A percentile compares a stretch with the other conserved stretches of the same genome.
These are phyloP conservation scores for Anniella stebbinsi DNA, from an alignment of 2,797 vertebrate species.

Conservation along the genomic window DNA sequence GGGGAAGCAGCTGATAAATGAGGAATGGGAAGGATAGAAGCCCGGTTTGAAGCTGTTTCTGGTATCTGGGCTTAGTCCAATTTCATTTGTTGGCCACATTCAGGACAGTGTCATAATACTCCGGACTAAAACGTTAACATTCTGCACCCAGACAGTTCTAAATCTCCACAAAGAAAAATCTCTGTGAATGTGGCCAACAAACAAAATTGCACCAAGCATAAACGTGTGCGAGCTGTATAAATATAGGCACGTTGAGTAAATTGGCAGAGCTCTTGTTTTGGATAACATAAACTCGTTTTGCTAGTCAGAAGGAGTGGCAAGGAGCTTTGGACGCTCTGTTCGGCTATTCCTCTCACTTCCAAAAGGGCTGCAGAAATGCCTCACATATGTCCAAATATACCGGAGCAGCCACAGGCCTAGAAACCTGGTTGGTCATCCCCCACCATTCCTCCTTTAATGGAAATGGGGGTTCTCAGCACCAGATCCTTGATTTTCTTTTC, in stretches of 20 bases:
- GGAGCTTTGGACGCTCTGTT: not conserved
- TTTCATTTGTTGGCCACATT: constrained; percentile 52
- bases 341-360: not conserved
- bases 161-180: not conserved
- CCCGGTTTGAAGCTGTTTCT: constrained; percentile 59
- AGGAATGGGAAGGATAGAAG: constrained; percentile 51
- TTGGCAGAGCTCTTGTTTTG: not conserved
- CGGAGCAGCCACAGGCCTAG: not conserved
- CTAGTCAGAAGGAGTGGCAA: not conserved
- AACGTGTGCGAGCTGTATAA: not conserved
- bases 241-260: not conserved
- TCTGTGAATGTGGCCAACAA: constrained; percentile 34
- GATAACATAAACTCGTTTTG: not conserved
- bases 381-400: not conserved
- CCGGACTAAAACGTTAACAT: not conserved
- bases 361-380: not conserved
- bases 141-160: not conserved
- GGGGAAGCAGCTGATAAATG: constrained; percentile 17
- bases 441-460: not conserved
- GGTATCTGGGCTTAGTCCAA: constrained; percentile 34
- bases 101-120: constrained; percentile 32
- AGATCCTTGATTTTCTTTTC: not conserved
- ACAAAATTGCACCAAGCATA: constrained; percentile 53
- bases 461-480: not conserved
- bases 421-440: not conserved